phyloP scores from a whole-genome alignment of 2,888 invertebrate genomes.

The Epistrophella euchroma region DNA sequence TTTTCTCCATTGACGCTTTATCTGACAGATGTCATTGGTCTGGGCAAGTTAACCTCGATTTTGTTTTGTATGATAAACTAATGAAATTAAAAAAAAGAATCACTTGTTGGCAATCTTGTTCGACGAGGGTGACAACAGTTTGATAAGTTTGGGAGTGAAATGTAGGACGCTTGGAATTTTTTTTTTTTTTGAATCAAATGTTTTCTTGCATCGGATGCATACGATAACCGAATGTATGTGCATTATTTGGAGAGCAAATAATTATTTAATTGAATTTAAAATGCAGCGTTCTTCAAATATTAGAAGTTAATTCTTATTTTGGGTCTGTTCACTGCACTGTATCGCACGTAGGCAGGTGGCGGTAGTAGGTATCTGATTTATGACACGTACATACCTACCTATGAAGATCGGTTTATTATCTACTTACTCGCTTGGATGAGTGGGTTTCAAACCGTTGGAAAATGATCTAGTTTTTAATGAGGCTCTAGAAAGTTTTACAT shows the following conservation, averaged over 20 bases:
- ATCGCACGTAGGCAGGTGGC: too few relatives aligned
- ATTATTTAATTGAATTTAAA: background rate
- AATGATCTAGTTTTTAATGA: too few relatives aligned
- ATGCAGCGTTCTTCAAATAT: too few relatives aligned
- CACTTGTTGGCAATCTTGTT: constrained; percentile 24
- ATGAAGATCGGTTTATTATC: too few relatives aligned
- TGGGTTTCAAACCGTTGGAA: too few relatives aligned
- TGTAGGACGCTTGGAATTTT: background rate
- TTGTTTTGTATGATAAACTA: background rate
- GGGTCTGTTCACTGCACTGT: too few relatives aligned
- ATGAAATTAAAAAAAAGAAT: background rate
- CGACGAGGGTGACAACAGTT: background rate
- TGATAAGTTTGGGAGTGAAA: constrained; percentile 4
- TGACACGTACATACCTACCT: too few relatives aligned
- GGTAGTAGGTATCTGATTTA: too few relatives aligned
- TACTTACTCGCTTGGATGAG: too few relatives aligned
- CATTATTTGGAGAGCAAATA: background rate
- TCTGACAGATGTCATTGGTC: constrained; percentile 25
- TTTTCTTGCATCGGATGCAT: background rate
- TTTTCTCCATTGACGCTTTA: background rate
- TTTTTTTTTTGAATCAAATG: background rate
- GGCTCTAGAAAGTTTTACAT: too few relatives aligned
- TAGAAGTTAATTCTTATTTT: too few relatives aligned
- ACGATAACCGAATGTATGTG: too few relatives aligned
- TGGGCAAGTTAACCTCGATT: constrained; percentile 32